Evolutionary conservation across 2,113 vertebrate species (phyloP), one percentile per base, ranked within the genome.

Genomic region (Meles meles): DNA sequence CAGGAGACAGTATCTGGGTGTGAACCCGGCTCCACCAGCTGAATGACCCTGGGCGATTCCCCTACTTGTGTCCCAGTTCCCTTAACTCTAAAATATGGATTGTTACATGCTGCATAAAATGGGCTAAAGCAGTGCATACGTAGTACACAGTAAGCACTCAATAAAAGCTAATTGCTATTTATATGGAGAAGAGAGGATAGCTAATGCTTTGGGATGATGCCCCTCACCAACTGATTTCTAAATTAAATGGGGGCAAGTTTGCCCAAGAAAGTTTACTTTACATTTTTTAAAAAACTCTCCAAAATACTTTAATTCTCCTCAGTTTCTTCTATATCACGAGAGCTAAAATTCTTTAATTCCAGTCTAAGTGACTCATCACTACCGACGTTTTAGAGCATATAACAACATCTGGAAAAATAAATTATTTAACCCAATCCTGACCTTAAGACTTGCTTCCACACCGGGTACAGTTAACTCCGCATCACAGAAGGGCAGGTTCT

Each of bases 91-190:
- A 52, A 34, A 9, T 1, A 4, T 4, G 12, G 39, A 17, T 25
- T 39, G 37, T 18, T 18, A 13, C 83, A 9, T 4, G 44, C 34
- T 39, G 7, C 2, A 0, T 6, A 1, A 4, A 49, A 27, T 1
- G 1, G 31, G 49, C 23, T 27, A 4, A 63, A 42, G 13, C 10
- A 25, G 31, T 3, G 9, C 31, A 15, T 44, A 34, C 31, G 12
- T 44, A 34, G n/a, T 29, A 25, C 17, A 39, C 21, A 57, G 85
- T 3, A 29, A 39, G 11, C 29, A 9, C 42, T 57, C 59, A 39
- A 0, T 9, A 20, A 39, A n/a, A 34, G 29, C 12, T 8, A 6
- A 17, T 3, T 29, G 18, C 37, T 29, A 8, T 47, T 81, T 55
- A 57, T 6, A 3, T 9, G 23, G 21, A 59, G 5, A 47, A 31